phyloP scores from a whole-genome alignment of 2,797 vertebrate genomes.

The Triplophysa bombifrons region DNA sequence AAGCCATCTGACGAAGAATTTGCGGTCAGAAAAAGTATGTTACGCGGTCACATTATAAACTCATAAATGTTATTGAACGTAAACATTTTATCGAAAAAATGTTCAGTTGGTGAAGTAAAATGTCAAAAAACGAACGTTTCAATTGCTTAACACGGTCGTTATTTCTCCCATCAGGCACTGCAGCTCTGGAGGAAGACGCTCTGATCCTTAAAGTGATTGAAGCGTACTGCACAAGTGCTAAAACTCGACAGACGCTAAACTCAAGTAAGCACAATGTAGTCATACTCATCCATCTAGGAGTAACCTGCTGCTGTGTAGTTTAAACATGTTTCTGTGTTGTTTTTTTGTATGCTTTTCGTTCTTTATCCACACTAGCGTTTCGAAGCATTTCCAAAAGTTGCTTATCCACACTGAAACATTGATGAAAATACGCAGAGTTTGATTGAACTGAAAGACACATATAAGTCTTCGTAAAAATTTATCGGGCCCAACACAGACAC shows the following conservation, averaged over 20 bases:
- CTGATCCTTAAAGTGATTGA: constrained; percentile 99
- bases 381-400: neutral
- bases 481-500: neutral
- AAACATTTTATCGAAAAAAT: no score
- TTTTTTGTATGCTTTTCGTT: no score
- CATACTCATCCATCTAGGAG: neutral
- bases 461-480: neutral
- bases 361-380: no score
- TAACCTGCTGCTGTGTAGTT: neutral
- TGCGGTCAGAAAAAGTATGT: constrained; percentile 94
- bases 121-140: neutral
- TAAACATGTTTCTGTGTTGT: neutral
- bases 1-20: constrained; percentile 98
- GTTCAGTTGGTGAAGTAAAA: no score
- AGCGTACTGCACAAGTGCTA: constrained; percentile 98
- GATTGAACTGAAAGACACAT: neutral
- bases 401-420: no score
- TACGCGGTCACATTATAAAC: neutral
- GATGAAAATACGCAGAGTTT: no score
- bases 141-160: neutral
- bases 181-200: constrained; percentile 96
- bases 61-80: no score
- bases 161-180: constrained; percentile 82
- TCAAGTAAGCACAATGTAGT: constrained; percentile 87
- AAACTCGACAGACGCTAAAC: constrained; percentile 97